Base-by-base conservation (phyloP, 1,140 invertebrate species). In the Brachystomella parvula region DNA sequence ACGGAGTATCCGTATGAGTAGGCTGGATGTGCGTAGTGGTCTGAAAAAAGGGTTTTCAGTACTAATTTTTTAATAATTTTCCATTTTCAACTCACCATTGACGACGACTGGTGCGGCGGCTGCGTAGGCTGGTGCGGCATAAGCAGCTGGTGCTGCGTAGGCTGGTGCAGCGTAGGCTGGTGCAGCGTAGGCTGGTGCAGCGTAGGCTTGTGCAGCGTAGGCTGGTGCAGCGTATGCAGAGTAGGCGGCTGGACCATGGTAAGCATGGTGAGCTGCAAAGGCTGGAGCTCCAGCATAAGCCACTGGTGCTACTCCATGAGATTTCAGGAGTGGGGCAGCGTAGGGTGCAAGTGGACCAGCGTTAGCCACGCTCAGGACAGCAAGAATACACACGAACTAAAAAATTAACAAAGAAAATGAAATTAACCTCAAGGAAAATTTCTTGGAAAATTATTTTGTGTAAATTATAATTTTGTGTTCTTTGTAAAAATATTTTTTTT, bases 1-100 rank as follows among this genome's bases (percentile, higher is more conserved):
- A 71, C 67, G 33, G 61, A 62, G 61, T 71, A 71, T n/a, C 67
- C 70, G 64, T 63, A 71, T 39, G 65, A 66, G 70, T 71, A 71
- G 58, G 68, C 63, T 57, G 57, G 57, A 6, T 28, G 3, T 9
- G 57, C 2, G 24, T 28, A 21, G 15, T 12, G 24, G 15, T 26
- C 24, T 12, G 24, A 56, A 56, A 56, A 17, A 17, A 56, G 9
- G 24, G 9, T 26, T 12, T 21, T 17, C 15, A 56, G 24, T 44
- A 44, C n/a, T 44, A 56, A 56, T 17, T 17, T 56, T 56, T 26
- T 9, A 26, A 17, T 6, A 56, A 26, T 6, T 12, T 56, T 56
- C 9, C 9, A 44, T 44, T 44, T 44, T 9, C n/a, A 44, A 56
- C 15, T 17, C 6, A 17, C 49, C 24, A 26, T 21, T 6, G 24